Conservation (phyloP, 2,888 invertebrate genomes). For the Abscondita cerata region DNA sequence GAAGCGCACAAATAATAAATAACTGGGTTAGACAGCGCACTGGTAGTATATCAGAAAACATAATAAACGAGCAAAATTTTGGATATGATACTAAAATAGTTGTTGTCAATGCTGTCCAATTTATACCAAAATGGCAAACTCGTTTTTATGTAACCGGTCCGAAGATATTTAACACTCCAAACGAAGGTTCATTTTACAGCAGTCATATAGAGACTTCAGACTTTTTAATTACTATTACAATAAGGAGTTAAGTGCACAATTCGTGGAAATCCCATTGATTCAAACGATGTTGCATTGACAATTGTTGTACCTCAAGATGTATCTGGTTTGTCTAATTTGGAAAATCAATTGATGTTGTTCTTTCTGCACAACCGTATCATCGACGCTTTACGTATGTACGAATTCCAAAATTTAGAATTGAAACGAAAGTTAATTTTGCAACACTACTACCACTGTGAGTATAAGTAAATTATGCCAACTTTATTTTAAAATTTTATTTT, state of each 20-base stretch:
- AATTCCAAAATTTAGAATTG: slow-evolving; percentile 43
- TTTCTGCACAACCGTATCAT: slow-evolving; percentile 25
- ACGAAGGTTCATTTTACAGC: slow-evolving; percentile 50
- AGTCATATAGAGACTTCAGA: too few species aligned
- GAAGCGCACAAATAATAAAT: slow-evolving; percentile 49
- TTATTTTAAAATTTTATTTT: too few species aligned
- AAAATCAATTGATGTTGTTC: slow-evolving; percentile 28
- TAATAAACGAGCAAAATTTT: slow-evolving; percentile 44
- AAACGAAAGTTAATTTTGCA: slow-evolving; percentile 59
- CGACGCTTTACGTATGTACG: slow-evolving; percentile 19
- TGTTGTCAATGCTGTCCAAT: slow-evolving; percentile 53
- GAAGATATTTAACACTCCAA: slow-evolving; percentile 42
- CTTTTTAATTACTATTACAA: slow-evolving; percentile 48
- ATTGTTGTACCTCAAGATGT: slow-evolving; percentile 38
- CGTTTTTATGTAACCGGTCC: slow-evolving; percentile 35
- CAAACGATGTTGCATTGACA: slow-evolving; percentile 39
- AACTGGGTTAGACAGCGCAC: slow-evolving; percentile 53
- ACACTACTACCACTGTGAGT: slow-evolving; percentile 64
- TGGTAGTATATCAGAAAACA: slow-evolving; percentile 49
- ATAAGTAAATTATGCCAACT: not conserved
- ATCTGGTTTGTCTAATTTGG: slow-evolving; percentile 33
- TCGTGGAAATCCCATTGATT: slow-evolving; percentile 48
- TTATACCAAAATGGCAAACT: slow-evolving; percentile 48
- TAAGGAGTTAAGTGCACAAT: slow-evolving; percentile 45
- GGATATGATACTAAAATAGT: slow-evolving; percentile 43